Percentiles rank a stretch among this genome's conserved stretches.
phyloP scores from a whole-genome alignment of 37 sponge, comb jelly and placozoan species.

The Agelas oroides region DNA sequence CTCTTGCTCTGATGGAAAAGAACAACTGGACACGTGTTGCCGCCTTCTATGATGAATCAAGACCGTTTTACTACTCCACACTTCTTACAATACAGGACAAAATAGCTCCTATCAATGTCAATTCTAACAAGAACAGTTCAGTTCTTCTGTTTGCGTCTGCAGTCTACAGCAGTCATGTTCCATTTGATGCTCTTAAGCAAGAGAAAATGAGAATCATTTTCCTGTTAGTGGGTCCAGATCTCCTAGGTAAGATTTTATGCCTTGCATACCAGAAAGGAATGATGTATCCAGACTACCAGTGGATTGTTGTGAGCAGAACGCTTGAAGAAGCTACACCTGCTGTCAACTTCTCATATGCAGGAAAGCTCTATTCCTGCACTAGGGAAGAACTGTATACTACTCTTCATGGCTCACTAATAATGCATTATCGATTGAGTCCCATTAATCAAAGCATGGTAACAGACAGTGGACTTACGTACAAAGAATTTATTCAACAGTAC shows the following conservation, averaged over 20 bases:
- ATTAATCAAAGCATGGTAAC: not conserved
- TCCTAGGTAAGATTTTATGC: not conserved
- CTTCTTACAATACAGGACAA: not conserved
- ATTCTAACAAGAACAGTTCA: not conserved
- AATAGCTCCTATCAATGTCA: not conserved
- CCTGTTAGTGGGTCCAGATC: not conserved
- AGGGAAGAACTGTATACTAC: not conserved
- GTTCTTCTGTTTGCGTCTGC: not conserved
- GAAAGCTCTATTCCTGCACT: not conserved
- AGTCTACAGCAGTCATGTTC: not conserved
- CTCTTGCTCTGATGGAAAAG: not conserved
- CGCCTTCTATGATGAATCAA: not conserved
- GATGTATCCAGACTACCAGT: constrained; percentile 3
- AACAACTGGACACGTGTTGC: constrained; percentile 11
- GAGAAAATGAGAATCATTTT: not conserved
- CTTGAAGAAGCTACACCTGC: not conserved
- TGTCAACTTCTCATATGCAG: not conserved
- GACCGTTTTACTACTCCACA: not conserved
- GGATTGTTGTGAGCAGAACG: not conserved
- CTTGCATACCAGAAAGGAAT: not conserved
- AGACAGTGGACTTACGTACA: constrained; percentile 12
- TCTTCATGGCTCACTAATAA: not conserved
- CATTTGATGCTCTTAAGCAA: not conserved
- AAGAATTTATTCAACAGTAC: constrained; percentile 14
- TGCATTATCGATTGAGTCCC: not conserved